These are phyloP conservation scores for Pseudanteris insignis DNA, from an alignment of 2,888 invertebrate genomes.

Conservation along the genomic window DNA sequence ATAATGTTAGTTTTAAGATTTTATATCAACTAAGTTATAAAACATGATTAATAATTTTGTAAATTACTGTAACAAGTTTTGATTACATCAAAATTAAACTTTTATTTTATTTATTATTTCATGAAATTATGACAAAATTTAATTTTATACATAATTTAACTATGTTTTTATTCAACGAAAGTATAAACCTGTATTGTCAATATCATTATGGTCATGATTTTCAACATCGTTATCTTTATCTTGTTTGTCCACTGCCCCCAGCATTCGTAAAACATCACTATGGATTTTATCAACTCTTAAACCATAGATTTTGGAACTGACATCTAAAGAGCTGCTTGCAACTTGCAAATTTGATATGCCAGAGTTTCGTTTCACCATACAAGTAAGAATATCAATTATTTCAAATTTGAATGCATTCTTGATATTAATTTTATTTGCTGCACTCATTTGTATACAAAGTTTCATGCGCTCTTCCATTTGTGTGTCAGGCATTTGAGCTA, in stretches of 20 bases:
- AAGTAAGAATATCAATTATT: constrained; percentile 85
- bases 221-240: too few relatives aligned
- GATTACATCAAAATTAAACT: too few relatives aligned
- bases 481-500: constrained; percentile 48
- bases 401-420: constrained; percentile 91
- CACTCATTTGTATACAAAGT: constrained; percentile 54
- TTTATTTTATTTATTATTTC: too few relatives aligned
- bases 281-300: constrained; percentile 87
- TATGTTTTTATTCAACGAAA: too few relatives aligned
- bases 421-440: constrained; percentile 77
- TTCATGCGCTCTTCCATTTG: constrained; percentile 53
- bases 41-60: too few relatives aligned
- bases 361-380: constrained; percentile 76
- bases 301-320: constrained; percentile 88
- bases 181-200: too few relatives aligned
- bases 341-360: constrained; percentile 80
- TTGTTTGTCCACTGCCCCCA: constrained; percentile 71
- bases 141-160: too few relatives aligned
- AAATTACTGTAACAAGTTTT: too few relatives aligned
- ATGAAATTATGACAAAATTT: too few relatives aligned
- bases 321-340: constrained; percentile 86
- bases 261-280: constrained; percentile 81
- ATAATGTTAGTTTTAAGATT: too few relatives aligned
- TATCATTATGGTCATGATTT: too few relatives aligned
- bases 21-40: too few relatives aligned